Evolutionary conservation across 2,888 invertebrate genomes (phyloP), one percentile per base, ranked within the genome.

Genomic region (Heliconius ismenius): DNA sequence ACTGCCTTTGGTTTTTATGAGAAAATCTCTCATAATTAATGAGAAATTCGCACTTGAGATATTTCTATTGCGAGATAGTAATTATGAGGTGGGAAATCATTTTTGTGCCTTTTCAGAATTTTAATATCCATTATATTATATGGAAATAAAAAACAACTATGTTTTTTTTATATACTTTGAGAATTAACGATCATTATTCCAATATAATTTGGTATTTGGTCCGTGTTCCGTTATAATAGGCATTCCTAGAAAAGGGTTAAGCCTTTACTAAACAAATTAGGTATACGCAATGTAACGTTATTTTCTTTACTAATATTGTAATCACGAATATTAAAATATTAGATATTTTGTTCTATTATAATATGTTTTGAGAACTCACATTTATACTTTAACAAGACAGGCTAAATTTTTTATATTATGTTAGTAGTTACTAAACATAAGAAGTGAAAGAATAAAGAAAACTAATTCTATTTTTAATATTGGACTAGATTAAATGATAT

Each of bases 1-100:
- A 86, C 86, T 86, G 88, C 85, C 89, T 89, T 85, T 85, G 78
- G 77, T 77, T 76, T 80, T 79, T 36, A 58, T 78, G 74, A 80
- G 81, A 79, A 79, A 80, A 79, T 78, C 79, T 76, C 76, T 79
- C 79, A 80, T 81, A 82, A 81, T 82, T 82, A 26, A 82, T 74
- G 49, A 76, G 62, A 78, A 81, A 78, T 73, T 79, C 75, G 58
- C 62, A 60, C 32, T 78, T 63, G 21, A 75, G 72, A 58, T 65
- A 28, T 70, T 70, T n/a, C 58, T 70, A 70, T 70, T 58, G 32
- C n/a, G 39, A 39, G 70, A 28, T 13, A 36, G 15, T 58, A 70
- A 70, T 70, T 58, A 70, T 24, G n/a, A 58, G 70, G 70, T 11
- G 70, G 70, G 58, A 58, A 49, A n/a, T 58, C 1, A 4, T 32